These are phyloP conservation scores for Basileuterus tristriatus DNA, from an alignment of 2,797 vertebrate species.

Conservation along the genomic window DNA sequence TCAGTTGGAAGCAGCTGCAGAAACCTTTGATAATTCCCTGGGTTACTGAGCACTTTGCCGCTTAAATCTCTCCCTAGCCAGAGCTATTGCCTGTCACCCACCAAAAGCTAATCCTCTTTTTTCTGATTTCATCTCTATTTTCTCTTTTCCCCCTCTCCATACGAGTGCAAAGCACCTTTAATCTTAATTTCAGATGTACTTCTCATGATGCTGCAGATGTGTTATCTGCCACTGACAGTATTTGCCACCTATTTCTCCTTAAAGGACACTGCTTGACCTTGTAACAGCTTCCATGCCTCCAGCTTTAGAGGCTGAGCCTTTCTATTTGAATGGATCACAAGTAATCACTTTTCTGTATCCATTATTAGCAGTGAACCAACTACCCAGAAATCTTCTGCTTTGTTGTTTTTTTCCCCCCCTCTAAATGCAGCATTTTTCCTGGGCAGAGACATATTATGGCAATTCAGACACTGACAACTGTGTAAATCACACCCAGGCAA, in stretches of 20 bases:
- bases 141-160: not conserved
- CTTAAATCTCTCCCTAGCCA: conserved; percentile 15
- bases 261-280: conserved; percentile 63
- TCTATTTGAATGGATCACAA: conserved; percentile 43
- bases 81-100: conserved; percentile 14
- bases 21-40: not conserved
- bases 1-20: not conserved
- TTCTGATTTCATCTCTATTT: conserved; percentile 7
- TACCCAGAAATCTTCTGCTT: conserved; percentile 16
- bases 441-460: conserved; percentile 55
- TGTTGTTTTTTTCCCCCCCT: not conserved
- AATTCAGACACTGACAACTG: conserved; percentile 62
- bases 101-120: conserved; percentile 39
- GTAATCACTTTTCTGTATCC: conserved; percentile 55
- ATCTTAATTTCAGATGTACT: conserved; percentile 49
- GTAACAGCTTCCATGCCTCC: conserved; percentile 22
- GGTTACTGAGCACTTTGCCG: not conserved
- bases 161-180: not conserved
- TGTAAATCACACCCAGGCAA: conserved; percentile 55
- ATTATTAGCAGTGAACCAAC: conserved; percentile 30
- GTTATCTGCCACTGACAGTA: conserved; percentile 14
- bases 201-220: conserved; percentile 5
- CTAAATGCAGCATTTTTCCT: conserved; percentile 48
- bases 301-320: conserved; percentile 15
- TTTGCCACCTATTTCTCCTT: conserved; percentile 25